Evolutionary conservation across 2,888 invertebrate species (phyloP).

Genomic region (Penaeus monodon): DNA sequence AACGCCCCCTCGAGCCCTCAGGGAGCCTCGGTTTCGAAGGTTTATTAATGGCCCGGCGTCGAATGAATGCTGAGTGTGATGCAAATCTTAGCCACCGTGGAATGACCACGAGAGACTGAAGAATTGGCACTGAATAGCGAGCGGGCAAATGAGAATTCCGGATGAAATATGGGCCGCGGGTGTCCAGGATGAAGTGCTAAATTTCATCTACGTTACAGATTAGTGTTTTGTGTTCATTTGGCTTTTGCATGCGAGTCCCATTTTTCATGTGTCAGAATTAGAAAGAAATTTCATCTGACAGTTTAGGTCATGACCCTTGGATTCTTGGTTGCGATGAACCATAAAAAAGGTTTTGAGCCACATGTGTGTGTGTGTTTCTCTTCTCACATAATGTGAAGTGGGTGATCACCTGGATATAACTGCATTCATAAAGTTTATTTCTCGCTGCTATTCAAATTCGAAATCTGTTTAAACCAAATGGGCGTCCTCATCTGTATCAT

Average conservation of each 20-base stretch:
- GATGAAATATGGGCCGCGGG: background rate
- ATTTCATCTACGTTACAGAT: conserved; percentile 28
- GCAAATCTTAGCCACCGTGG: conserved; percentile 47
- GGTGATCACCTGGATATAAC: no score
- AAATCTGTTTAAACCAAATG: no score
- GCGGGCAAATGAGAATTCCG: conserved; percentile 21
- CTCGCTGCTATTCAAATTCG: no score
- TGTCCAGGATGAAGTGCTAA: conserved; percentile 17
- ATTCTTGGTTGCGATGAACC: background rate
- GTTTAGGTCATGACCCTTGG: conserved; percentile 11
- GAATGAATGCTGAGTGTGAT: conserved; percentile 47
- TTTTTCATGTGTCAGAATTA: background rate
- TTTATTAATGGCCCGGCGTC: conserved; percentile 43
- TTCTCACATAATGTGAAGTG: no score
- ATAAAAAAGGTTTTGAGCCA: background rate
- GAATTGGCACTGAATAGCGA: conserved; percentile 38
- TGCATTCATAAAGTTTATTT: no score
- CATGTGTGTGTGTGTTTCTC: background rate
- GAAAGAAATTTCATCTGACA: conserved; percentile 14
- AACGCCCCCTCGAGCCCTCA: background rate
- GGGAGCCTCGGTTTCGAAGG: background rate
- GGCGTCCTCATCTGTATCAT: no score
- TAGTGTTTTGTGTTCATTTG: conserved; percentile 28
- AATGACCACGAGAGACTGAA: conserved; percentile 23
- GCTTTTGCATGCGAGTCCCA: conserved; percentile 3